Percentiles rank a stretch among this genome's conserved stretches.
These are phyloP conservation scores for Brachyopa scutellaris DNA, from an alignment of 2,888 invertebrate genomes.

Conservation along the genomic window DNA sequence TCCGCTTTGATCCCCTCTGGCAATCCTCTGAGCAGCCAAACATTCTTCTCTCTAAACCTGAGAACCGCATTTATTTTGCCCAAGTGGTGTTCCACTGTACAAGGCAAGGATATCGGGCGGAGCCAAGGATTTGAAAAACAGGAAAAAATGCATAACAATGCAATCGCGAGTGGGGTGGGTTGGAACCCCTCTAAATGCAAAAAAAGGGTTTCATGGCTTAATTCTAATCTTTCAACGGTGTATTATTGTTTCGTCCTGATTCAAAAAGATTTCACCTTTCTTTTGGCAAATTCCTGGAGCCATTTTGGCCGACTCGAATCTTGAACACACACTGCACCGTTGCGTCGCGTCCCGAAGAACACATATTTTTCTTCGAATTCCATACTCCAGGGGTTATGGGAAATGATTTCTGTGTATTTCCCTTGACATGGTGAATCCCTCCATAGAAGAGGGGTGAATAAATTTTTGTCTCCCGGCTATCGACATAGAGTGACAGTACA, in stretches of 20 bases:
- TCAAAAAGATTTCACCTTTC: slow-evolving; percentile 19
- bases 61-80: slow-evolving; percentile 35
- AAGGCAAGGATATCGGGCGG: slow-evolving; percentile 20
- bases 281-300: neutral
- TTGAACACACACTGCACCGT: no score
- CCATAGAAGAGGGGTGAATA: slow-evolving; percentile 34
- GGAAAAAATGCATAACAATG: no score
- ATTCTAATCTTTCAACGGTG: slow-evolving; percentile 20
- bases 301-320: no score
- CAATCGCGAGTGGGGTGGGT: neutral
- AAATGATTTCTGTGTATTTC: no score
- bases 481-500: slow-evolving; percentile 35
- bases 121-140: slow-evolving; percentile 30
- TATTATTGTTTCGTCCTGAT: slow-evolving; percentile 12
- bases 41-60: slow-evolving; percentile 17
- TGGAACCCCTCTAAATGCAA: neutral
- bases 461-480: slow-evolving; percentile 33
- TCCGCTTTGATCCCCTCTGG: slow-evolving; percentile 32
- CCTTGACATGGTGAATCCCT: neutral
- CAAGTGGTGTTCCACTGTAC: slow-evolving; percentile 15
- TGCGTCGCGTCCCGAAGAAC: no score
- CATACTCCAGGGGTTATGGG: no score
- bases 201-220: neutral
- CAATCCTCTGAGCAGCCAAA: slow-evolving; percentile 4
- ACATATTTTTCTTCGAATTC: no score